A percentile compares a stretch with the other conserved stretches of the same genome.
Evolutionary conservation across 2,888 invertebrate species (phyloP).

Genomic region (Tipula confusa): DNA sequence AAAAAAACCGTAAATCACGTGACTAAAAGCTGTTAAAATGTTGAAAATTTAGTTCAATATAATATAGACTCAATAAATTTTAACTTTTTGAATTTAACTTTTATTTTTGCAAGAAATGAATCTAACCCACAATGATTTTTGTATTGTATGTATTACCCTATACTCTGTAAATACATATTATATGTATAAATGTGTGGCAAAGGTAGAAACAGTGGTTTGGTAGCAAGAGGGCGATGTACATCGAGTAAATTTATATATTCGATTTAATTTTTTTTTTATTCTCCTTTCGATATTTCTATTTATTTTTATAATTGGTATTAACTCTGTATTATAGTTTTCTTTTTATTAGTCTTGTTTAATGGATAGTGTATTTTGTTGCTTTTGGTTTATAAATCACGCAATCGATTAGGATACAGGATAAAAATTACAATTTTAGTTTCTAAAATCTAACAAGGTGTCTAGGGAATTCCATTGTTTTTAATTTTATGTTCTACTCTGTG

Average conservation of each 20-base stretch:
- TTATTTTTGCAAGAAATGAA: neutral
- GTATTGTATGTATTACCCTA: neutral
- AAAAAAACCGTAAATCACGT: neutral
- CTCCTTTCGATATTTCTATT: neutral
- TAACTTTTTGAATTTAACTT: neutral
- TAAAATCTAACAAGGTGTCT: too few relatives aligned
- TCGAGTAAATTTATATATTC: neutral
- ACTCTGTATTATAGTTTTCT: neutral
- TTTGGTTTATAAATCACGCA: neutral
- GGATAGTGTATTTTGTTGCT: neutral
- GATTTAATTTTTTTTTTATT: neutral
- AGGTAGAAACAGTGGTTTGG: neutral
- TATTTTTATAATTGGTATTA: neutral
- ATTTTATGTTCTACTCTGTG: too few relatives aligned
- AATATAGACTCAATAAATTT: neutral
- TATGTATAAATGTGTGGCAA: too few relatives aligned
- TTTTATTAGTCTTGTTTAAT: neutral
- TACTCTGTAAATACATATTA: too few relatives aligned
- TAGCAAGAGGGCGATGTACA: neutral
- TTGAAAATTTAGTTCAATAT: neutral
- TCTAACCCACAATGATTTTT: neutral
- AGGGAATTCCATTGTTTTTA: too few relatives aligned
- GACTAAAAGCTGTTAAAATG: constrained; percentile 25
- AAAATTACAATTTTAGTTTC: too few relatives aligned
- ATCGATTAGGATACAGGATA: neutral